Base-by-base conservation (phyloP, 2,113 vertebrate genomes). In the Laterallus jamaicensis region DNA sequence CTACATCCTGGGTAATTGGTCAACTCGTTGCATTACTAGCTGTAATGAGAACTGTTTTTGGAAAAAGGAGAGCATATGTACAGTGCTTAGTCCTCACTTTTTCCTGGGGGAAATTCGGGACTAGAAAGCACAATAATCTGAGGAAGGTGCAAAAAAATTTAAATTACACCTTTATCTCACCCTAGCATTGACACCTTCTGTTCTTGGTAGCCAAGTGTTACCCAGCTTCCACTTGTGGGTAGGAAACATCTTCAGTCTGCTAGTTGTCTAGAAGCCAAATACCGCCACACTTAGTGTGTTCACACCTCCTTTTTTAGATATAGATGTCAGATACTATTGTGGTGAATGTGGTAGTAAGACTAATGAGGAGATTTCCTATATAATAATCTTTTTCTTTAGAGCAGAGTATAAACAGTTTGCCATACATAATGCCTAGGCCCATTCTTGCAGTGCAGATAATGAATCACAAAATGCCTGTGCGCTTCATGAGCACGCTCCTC, bases 401-500 rank as follows among this genome's bases (percentile, higher is more conserved):
- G 17, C 28, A 54, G 42, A 60, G 29, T 31, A 22, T 64, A 26
- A 82, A 37, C 19, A 66, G 26, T 37, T 81, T 83, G 68, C 22
- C 63, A 39, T 19, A 58, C 24, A 12, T 25, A 49, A 28, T 0
- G 1, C 52, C 17, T 44, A 26, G 50, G 62, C 9, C 54, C 29
- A 24, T n/a, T 54, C 70, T 44, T 87, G 26, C 39, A 37, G 12
- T 12, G n/a, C 26, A 81, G 56, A 67, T 44, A 50, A 60, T 21
- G 40, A 76, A 40, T 47, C 58, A 37, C 22, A 28, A 69, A 66
- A 66, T 19, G 22, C 22, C 19, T 73, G 37, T 26, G 21, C 24
- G 5, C 18, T 6, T 2, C 3, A 6, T 67, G 56, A 60, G 35
- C 39, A 52, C 0, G 0, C 15, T 56, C 26, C 77, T 89, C 62